Evolutionary conservation across 2,888 invertebrate genomes (phyloP).

Genomic region (Drosophila cracens): DNA sequence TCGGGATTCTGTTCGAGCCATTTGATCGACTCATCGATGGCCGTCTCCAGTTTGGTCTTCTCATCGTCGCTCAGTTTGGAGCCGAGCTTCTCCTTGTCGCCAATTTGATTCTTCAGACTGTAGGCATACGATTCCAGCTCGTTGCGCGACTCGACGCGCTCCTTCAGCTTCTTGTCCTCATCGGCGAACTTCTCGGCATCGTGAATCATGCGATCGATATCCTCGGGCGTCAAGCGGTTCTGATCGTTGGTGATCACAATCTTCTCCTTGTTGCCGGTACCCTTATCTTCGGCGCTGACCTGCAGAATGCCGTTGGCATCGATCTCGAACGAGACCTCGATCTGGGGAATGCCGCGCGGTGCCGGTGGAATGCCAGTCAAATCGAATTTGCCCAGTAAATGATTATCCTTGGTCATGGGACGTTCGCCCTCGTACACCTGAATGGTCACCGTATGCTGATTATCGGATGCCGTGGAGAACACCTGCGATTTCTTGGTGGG

Average conservation of each 20-base stretch:
- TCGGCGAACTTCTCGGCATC: conserved; percentile 99
- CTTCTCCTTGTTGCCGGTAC: conserved; percentile 99
- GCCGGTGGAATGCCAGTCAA: conserved; percentile 98
- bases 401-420: conserved; percentile 99
- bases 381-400: conserved; percentile 99
- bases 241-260: conserved; percentile 99
- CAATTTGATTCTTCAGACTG: conserved; percentile 97
- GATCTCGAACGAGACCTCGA: conserved; percentile 97
- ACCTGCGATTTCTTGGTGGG: conserved; percentile 99
- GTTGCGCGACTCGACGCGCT: conserved; percentile 97
- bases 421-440: conserved; percentile 99
- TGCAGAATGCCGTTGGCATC: conserved; percentile 97
- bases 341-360: conserved; percentile 96
- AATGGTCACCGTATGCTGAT: conserved; percentile 99
- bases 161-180: conserved; percentile 98
- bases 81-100: conserved; percentile 98
- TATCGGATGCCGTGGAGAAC: conserved; percentile 99
- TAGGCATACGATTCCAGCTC: conserved; percentile 99
- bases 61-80: conserved; percentile 95
- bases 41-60: conserved; percentile 96
- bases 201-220: conserved; percentile 99
- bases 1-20: conserved; percentile 99
- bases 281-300: conserved; percentile 99
- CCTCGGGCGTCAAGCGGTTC: conserved; percentile 97
- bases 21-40: conserved; percentile 98